Conservation (phyloP, 2,797 vertebrate genomes). For the Odontamblyopus lacepedii region DNA sequence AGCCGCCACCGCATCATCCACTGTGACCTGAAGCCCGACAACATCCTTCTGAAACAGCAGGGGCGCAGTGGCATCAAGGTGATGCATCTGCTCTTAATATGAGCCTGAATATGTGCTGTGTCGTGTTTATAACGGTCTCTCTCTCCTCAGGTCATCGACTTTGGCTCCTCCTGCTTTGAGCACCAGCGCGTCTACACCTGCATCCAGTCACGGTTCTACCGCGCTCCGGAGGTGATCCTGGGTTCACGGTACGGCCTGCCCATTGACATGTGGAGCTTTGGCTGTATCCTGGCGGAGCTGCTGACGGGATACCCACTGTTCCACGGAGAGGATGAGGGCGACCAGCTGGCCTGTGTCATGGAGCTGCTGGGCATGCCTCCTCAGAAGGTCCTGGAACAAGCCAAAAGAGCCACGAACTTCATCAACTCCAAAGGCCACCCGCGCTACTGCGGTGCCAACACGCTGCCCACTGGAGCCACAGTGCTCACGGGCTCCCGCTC, state of each 20-base stretch:
- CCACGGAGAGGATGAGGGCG: constrained; percentile 96
- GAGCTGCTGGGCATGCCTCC: constrained; percentile 94
- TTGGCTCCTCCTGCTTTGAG: constrained; percentile 97
- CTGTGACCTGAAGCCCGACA: constrained; percentile 99
- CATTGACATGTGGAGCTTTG: constrained; percentile 99
- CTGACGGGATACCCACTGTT: constrained; percentile 94
- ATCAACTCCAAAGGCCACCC: constrained; percentile 98
- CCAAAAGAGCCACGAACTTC: constrained; percentile 97
- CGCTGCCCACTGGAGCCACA: constrained; percentile 88
- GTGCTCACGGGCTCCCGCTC: constrained; percentile 93
- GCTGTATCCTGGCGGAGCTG: constrained; percentile 96
- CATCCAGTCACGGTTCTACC: constrained; percentile 98
- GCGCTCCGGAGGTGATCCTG: constrained; percentile 97
- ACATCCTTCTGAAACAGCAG: constrained; percentile 97
- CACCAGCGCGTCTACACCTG: constrained; percentile 99
- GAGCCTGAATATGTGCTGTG: too few species aligned
- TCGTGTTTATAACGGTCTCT: background rate
- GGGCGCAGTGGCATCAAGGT: constrained; percentile 96
- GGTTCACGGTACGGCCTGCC: constrained; percentile 97
- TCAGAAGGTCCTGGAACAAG: constrained; percentile 91
- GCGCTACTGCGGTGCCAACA: constrained; percentile 93
- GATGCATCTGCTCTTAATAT: too few species aligned
- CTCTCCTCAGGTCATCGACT: constrained; percentile 87
- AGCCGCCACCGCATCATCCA: constrained; percentile 99
- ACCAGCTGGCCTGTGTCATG: constrained; percentile 97